A percentile compares a stretch with the other conserved stretches of the same genome.
phyloP scores from a whole-genome alignment of 1,140 invertebrate species.

The Luehdorfia chinensis region DNA sequence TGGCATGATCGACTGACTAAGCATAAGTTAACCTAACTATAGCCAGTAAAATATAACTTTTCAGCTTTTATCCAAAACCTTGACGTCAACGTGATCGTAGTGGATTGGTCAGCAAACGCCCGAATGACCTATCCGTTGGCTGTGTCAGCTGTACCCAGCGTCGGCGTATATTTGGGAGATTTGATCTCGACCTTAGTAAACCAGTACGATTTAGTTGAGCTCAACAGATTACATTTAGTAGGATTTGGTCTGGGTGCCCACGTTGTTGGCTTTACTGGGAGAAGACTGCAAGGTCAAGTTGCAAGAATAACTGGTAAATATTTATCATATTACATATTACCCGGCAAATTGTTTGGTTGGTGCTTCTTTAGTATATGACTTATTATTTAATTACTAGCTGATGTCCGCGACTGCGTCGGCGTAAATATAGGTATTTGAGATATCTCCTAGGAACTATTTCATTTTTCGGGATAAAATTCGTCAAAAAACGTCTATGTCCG shows the following conservation, averaged over 20 bases:
- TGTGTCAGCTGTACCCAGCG: slow-evolving; percentile 28
- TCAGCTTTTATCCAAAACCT: slow-evolving; percentile 32
- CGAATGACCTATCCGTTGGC: slow-evolving; percentile 30
- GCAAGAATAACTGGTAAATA: slow-evolving; percentile 72
- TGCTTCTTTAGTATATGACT: too few species aligned
- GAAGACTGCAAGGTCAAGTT: slow-evolving; percentile 75
- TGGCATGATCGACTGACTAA: too few species aligned
- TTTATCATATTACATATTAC: not conserved
- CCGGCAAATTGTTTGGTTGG: not conserved
- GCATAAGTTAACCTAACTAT: too few species aligned
- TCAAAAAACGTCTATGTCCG: too few species aligned
- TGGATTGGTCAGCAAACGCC: slow-evolving; percentile 46
- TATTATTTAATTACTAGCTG: too few species aligned
- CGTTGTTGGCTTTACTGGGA: slow-evolving; percentile 89
- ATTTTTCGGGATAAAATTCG: too few species aligned
- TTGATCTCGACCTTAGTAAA: slow-evolving; percentile 26
- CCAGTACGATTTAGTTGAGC: not conserved
- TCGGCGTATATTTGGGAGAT: slow-evolving; percentile 28
- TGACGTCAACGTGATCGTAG: slow-evolving; percentile 40
- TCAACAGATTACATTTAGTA: slow-evolving; percentile 81
- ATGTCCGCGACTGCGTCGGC: too few species aligned
- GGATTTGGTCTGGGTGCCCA: slow-evolving; percentile 91
- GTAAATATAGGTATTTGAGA: too few species aligned
- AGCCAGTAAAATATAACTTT: too few species aligned
- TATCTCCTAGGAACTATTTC: too few species aligned